A percentile compares a stretch with the other conserved stretches of the same genome.
Evolutionary conservation across 2,797 vertebrate species (phyloP).

Genomic region (Enteromius viviparus): DNA sequence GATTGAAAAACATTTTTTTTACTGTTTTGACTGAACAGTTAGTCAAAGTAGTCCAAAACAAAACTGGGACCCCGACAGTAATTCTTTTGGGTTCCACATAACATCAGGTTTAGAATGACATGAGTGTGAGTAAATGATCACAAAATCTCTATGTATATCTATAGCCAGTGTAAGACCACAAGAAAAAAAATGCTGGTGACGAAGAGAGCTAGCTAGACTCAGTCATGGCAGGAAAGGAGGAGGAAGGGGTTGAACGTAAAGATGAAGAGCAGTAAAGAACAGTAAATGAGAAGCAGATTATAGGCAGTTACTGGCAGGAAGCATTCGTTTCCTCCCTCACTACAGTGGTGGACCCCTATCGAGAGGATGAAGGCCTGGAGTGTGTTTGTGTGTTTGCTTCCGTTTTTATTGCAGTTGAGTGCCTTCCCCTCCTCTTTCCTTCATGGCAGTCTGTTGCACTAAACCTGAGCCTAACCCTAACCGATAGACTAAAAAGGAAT

Average conservation of each 20-base stretch:
- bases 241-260: constrained; percentile 35
- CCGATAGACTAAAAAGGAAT: not conserved
- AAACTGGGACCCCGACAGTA: not conserved
- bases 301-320: constrained; percentile 63
- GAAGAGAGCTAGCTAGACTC: not conserved
- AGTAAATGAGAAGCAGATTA: constrained; percentile 61
- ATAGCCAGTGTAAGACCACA: constrained; percentile 9
- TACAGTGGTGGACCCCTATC: constrained; percentile 44
- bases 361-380: constrained; percentile 53
- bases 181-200: constrained; percentile 26
- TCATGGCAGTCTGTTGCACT: not conserved
- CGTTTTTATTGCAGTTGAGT: constrained; percentile 50
- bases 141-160: not conserved
- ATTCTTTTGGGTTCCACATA: not conserved
- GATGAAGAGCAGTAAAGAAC: constrained; percentile 57
- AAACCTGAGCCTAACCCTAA: not conserved
- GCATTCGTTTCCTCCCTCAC: constrained; percentile 51
- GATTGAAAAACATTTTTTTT: not conserved
- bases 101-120: not conserved
- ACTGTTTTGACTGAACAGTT: not conserved
- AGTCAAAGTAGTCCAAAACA: not conserved
- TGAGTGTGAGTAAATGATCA: constrained; percentile 10
- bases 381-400: constrained; percentile 46
- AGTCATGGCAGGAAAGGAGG: not conserved
- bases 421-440: constrained; percentile 14